Evolutionary conservation across 2,797 vertebrate species (phyloP).

Genomic region (Antrozous pallidus): DNA sequence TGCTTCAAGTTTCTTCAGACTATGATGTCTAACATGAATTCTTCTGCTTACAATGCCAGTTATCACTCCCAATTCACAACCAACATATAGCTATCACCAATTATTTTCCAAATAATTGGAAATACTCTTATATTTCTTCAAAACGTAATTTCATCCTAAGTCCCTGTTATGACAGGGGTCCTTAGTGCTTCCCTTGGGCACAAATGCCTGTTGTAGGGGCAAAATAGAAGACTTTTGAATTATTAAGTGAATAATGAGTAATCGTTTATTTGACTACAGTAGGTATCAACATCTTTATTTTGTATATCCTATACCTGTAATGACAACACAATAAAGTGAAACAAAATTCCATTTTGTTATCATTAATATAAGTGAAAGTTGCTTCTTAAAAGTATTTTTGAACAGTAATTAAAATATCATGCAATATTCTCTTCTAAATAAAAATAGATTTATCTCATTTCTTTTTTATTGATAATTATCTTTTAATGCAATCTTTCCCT

Average conservation of each 20-base stretch:
- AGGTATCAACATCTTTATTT: neutral
- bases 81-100: neutral
- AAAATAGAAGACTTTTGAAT: neutral
- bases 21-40: neutral
- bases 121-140: neutral
- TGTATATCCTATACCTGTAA: neutral
- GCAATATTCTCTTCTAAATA: neutral
- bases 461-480: slow-evolving; percentile 33
- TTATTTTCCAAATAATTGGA: neutral
- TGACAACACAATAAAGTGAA: slow-evolving; percentile 27
- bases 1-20: neutral
- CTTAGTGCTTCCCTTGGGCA: neutral
- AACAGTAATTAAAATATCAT: slow-evolving; percentile 43
- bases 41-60: neutral
- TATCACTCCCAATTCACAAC: neutral
- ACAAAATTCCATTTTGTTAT: neutral
- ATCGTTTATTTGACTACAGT: neutral
- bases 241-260: neutral
- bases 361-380: neutral
- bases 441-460: neutral
- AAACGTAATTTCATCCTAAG: neutral
- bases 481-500: slow-evolving; percentile 49
- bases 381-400: slow-evolving; percentile 4
- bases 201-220: neutral
- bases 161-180: neutral